Evolutionary conservation across 2,113 vertebrate genomes (phyloP).

Genomic region (Lynx canadensis): DNA sequence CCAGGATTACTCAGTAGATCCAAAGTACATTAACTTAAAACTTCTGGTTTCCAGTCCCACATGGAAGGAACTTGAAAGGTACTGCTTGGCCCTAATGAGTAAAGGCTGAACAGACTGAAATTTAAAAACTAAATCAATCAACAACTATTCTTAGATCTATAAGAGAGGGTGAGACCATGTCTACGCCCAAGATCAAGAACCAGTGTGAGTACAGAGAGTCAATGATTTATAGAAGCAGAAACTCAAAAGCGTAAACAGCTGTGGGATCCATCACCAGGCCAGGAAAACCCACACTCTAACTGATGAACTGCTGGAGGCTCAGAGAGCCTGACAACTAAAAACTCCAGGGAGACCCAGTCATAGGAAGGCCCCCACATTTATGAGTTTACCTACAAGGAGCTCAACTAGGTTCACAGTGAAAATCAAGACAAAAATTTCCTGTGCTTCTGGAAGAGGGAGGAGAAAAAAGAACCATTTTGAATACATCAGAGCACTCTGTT

Average conservation of each 20-base stretch:
- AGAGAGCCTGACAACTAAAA: background rate
- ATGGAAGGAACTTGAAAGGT: background rate
- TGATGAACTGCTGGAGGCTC: background rate
- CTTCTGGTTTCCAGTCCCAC: background rate
- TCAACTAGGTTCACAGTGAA: background rate
- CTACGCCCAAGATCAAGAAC: background rate
- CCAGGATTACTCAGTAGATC: background rate
- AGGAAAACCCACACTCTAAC: background rate
- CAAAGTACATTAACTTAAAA: background rate
- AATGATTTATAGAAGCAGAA: background rate
- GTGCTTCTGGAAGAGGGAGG: background rate
- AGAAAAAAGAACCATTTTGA: background rate
- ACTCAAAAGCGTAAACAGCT: background rate
- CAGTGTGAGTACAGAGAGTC: background rate
- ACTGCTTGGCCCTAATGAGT: background rate
- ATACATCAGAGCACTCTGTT: no score
- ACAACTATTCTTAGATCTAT: background rate
- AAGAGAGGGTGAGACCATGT: background rate
- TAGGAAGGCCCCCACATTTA: no score
- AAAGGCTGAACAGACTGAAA: background rate
- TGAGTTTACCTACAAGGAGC: background rate
- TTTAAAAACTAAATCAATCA: background rate
- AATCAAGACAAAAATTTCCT: background rate
- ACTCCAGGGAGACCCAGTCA: background rate
- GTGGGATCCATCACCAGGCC: rapidly evolving